Base-by-base conservation (phyloP, 2,113 vertebrate genomes). In the Pyrgilauda ruficollis region DNA sequence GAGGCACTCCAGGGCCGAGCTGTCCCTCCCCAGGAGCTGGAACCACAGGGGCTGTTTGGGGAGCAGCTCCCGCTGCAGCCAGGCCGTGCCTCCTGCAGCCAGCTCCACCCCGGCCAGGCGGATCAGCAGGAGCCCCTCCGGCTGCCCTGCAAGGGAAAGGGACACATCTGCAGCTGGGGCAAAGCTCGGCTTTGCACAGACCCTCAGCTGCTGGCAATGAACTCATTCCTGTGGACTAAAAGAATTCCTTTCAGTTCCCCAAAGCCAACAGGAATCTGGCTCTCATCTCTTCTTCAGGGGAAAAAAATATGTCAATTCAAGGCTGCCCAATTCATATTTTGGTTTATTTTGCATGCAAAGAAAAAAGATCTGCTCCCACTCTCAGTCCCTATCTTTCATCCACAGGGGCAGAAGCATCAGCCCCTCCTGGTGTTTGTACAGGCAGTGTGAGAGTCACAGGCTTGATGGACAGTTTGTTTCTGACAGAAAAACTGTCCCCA, bases 61-160 rank as follows among this genome's bases (percentile, higher is more conserved):
- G 61, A 90, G 96, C 62, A 99, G 76, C 81, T 98, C 98, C 17
- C 86, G 74, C 87, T 97, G 95, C 52, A 99, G 96, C 99, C 99
- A 99, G 18, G 59, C 33, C 11, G 61, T 72, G 56, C 98, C 98
- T 0, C 97, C 90, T 1, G 98, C 97, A 10, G 98, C 98, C 96
- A 99, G 67, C 89, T 99, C 98, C 93, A 99, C 98, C 27, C 99
- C 99, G 2, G 99, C 99, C 88, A 99, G 97, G 58, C 96, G 97
- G 66, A 99, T 91, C 95, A 98, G 88, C 94, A 99, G 94, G 9
- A 97, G 82, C 19, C 98, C 97, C 24, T 94, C 11, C 0, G 94
- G 73, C 26, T 97, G 97, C 95, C 98, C 99, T 99, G 95, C 76
- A 37, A 95, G 9, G 30, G 5, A 86, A 2, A 84, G 39, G 58